A percentile compares a stretch with the other conserved stretches of the same genome.
phyloP scores from a whole-genome alignment of 2,113 vertebrate species.

The Perca flavescens region DNA sequence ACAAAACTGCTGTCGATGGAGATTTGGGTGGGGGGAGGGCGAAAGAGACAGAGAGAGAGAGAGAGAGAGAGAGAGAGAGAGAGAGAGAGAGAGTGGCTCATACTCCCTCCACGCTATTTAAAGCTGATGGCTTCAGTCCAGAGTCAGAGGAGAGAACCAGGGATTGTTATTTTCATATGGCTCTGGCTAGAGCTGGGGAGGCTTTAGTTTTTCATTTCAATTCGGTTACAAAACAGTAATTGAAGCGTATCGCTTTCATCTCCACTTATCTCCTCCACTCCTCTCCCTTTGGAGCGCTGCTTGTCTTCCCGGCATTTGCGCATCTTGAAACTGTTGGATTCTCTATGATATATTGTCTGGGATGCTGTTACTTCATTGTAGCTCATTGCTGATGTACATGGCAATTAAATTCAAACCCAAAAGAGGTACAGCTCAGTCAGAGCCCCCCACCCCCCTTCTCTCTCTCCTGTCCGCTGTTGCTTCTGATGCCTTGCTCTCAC shows the following conservation, averaged over 20 bases:
- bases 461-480: constrained; percentile 17
- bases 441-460: not conserved
- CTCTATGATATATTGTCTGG: constrained; percentile 75
- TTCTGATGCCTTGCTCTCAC: constrained; percentile 34
- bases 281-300: constrained; percentile 65
- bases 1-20: constrained; percentile 68
- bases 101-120: constrained; percentile 57
- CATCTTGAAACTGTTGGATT: constrained; percentile 74
- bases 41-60: not conserved
- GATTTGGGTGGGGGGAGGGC: constrained; percentile 46
- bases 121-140: constrained; percentile 67
- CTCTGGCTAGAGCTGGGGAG: constrained; percentile 53
- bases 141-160: constrained; percentile 40
- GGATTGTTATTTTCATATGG: constrained; percentile 68
- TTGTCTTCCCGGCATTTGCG: constrained; percentile 60
- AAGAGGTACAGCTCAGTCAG: constrained; percentile 56
- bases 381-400: constrained; percentile 69
- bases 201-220: constrained; percentile 64
- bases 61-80: not conserved
- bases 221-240: constrained; percentile 73
- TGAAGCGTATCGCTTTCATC: constrained; percentile 78
- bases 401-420: constrained; percentile 80
- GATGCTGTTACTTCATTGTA: constrained; percentile 68
- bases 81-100: constrained; percentile 32
- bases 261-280: constrained; percentile 73